These are phyloP conservation scores for Notiomystis cincta DNA, from an alignment of 2,113 vertebrate genomes.

Conservation along the genomic window DNA sequence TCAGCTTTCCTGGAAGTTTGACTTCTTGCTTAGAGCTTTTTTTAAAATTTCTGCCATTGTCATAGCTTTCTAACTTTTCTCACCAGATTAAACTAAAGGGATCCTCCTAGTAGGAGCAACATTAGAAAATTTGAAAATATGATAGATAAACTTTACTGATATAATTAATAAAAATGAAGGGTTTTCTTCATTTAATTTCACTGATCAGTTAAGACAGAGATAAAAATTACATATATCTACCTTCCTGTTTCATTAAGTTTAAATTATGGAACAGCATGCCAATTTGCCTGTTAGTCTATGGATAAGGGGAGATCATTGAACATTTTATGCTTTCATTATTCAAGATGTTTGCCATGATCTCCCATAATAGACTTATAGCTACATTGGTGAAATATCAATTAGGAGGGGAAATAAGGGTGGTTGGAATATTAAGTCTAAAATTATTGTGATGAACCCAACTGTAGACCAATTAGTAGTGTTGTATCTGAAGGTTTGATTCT, in stretches of 20 bases:
- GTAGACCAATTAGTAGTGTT: not conserved
- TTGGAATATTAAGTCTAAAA: not conserved
- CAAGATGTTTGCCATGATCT: not conserved
- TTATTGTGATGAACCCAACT: not conserved
- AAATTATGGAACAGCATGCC: not conserved
- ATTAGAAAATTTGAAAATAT: not conserved
- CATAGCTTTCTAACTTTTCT: not conserved
- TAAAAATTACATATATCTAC: not conserved
- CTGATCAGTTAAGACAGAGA: not conserved
- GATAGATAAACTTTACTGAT: not conserved
- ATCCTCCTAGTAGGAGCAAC: not conserved
- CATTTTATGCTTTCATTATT: not conserved
- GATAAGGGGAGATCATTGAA: not conserved
- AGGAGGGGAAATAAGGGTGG: not conserved
- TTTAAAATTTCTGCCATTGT: not conserved
- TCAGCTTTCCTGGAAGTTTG: not conserved
- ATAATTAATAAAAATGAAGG: not conserved
- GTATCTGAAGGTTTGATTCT: not conserved
- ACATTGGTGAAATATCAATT: not conserved
- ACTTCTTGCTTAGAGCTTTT: not conserved
- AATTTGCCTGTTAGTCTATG: not conserved
- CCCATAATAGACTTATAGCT: not conserved
- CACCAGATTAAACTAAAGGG: not conserved
- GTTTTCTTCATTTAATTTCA: not conserved
- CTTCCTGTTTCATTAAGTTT: not conserved